Evolutionary conservation across 2,113 vertebrate species (phyloP), one percentile per base, ranked within the genome.

Genomic region (Equus quagga): DNA sequence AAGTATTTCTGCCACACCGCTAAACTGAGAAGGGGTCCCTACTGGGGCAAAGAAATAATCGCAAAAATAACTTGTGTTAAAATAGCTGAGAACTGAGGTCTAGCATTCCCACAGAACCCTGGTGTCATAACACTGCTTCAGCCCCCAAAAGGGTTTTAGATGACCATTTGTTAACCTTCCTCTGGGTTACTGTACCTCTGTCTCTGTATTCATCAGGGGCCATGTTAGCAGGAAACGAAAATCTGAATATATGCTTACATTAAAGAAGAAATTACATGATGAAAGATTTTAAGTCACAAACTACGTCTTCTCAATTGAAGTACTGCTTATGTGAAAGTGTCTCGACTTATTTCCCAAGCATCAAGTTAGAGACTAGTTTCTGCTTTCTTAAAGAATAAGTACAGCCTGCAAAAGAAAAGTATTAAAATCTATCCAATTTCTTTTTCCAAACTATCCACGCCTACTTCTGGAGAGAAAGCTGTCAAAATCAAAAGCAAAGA

Each of bases 1-100:
- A 97, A 92, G 95, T 94, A 33, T 96, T 87, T 95, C 90, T 97
- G 96, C 93, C 76, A 95, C 12, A 64, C 79, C 62, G 72, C 76
- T 96, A 82, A 95, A 94, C 56, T 67, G 87, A 94, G 87, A 94
- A 92, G 91, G 86, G 73, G 83, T 78, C 70, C n/a, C 64, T 10
- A 31, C n/a, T 83, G 44, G 92, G 94, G 94, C 79, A 62, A 75
- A 97, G 86, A 58, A 93, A 96, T 49, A 70, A 49, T 28, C 86
- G 84, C 28, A 75, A 82, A 60, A 98, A 91, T n/a, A 86, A 90
- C 56, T 79, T 81, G 58, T 64, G 97, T 62, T 56, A 36, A 81
- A 6, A 81, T 0, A 89, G 82, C 46, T 3, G 13, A 90, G 36
- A 46, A 36, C 60, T 4, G 41, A 26, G 6, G 44, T 15, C 33